phyloP scores from a whole-genome alignment of 2,113 vertebrate genomes.

The Heptranchias perlo region DNA sequence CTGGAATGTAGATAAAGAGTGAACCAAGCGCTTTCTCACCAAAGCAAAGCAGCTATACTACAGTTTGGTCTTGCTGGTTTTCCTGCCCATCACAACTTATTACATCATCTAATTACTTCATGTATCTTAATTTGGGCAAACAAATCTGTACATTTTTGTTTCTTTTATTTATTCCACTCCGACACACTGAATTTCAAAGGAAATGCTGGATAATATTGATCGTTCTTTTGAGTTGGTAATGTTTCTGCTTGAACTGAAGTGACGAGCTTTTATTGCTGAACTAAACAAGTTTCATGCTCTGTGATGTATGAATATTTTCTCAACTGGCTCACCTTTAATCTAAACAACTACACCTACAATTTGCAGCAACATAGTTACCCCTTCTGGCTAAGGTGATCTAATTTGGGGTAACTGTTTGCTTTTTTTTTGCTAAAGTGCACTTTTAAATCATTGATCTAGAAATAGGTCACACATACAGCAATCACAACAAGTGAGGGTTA shows the following conservation, averaged over 20 bases:
- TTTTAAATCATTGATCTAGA: conserved; percentile 23
- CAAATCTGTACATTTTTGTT: not conserved
- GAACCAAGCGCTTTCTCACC: not conserved
- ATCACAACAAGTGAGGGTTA: not conserved
- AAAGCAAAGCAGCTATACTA: conserved; percentile 9
- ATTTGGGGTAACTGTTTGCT: not conserved
- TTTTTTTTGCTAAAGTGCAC: conserved; percentile 29
- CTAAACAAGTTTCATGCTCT: not conserved
- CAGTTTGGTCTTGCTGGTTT: not conserved
- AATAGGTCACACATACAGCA: not conserved
- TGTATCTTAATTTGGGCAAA: not conserved
- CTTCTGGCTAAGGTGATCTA: not conserved
- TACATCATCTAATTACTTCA: not conserved
- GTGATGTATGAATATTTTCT: not conserved
- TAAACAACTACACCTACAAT: not conserved
- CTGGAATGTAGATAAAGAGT: conserved; percentile 34
- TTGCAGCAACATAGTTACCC: not conserved
- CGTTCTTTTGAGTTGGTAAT: not conserved
- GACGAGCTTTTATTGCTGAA: not conserved
- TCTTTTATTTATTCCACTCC: not conserved
- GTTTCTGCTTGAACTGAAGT: not conserved
- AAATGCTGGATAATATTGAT: not conserved
- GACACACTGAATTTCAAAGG: not conserved
- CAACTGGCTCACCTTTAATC: not conserved
- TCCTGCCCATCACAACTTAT: conserved; percentile 12